These are phyloP conservation scores for Euzetes globulus DNA, from an alignment of 2,888 invertebrate genomes.

Conservation along the genomic window DNA sequence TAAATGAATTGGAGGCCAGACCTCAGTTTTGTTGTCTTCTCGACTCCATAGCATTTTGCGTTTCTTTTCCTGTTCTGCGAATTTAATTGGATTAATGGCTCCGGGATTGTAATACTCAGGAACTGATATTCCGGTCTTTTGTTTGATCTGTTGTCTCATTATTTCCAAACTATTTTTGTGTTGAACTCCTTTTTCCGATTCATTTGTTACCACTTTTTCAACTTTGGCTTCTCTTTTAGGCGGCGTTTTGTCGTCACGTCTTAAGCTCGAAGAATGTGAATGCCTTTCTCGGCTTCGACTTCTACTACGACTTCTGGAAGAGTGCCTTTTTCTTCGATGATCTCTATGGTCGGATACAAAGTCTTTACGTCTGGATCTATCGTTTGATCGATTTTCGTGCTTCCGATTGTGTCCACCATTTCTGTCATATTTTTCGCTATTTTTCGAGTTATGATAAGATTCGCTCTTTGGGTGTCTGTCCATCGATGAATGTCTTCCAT, in stretches of 20 bases:
- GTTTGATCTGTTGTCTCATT: conserved; percentile 13
- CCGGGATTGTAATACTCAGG: conserved; percentile 42
- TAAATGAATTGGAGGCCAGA: neutral
- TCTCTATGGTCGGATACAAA: neutral
- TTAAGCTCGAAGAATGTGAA: neutral
- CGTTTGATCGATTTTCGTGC: neutral
- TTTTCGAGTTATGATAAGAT: neutral
- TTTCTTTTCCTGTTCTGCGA: conserved; percentile 82
- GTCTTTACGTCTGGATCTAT: neutral
- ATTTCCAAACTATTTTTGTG: conserved; percentile 10
- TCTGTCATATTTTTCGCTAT: neutral
- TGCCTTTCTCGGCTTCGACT: conserved; percentile 4
- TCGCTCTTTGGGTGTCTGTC: neutral
- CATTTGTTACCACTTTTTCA: neutral
- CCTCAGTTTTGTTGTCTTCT: conserved; percentile 54
- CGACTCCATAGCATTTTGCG: conserved; percentile 73
- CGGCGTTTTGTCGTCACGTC: neutral
- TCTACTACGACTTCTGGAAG: neutral
- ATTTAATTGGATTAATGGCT: conserved; percentile 66
- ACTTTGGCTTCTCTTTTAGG: neutral
- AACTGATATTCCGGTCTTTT: conserved; percentile 30
- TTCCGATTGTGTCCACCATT: neutral
- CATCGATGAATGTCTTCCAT: neutral
- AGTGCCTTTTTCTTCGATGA: neutral
- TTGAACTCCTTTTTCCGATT: conserved; percentile 5